Percentiles rank a stretch among this genome's conserved stretches.
Evolutionary conservation across 2,113 vertebrate species (phyloP).

Genomic region (Lasiurus cinereus): DNA sequence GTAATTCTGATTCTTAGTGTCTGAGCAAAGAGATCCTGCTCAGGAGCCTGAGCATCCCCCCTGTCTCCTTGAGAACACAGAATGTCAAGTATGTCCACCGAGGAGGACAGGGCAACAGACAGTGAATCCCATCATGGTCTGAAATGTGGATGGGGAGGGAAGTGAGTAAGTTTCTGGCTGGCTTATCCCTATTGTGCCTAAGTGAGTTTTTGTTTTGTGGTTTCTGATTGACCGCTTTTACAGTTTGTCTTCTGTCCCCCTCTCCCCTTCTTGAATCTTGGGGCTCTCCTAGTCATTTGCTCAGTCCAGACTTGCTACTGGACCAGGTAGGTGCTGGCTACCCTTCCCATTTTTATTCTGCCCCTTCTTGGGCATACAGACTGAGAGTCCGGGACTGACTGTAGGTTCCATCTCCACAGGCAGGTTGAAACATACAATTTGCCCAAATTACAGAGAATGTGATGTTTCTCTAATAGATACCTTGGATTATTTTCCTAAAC

Average conservation of each 20-base stretch:
- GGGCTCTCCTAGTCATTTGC: background rate
- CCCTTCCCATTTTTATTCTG: background rate
- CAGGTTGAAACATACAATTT: slow-evolving; percentile 73
- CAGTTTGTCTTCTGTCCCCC: background rate
- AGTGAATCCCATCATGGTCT: background rate
- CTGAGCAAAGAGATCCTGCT: background rate
- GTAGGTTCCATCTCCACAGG: background rate
- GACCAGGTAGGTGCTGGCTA: background rate
- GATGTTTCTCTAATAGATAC: slow-evolving; percentile 61
- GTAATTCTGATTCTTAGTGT: background rate
- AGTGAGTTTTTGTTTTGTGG: slow-evolving; percentile 49
- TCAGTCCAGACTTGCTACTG: background rate
- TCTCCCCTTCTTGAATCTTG: background rate
- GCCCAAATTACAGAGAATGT: slow-evolving; percentile 72
- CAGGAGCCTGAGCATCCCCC: background rate
- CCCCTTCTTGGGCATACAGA: background rate
- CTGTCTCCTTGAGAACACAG: background rate
- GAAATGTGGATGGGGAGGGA: background rate
- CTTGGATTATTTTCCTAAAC: slow-evolving; percentile 58
- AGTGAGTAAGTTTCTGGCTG: background rate
- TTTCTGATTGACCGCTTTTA: background rate
- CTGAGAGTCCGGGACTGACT: background rate
- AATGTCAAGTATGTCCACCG: background rate
- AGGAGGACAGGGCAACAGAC: background rate
- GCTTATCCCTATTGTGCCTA: background rate